These are phyloP conservation scores for Cichlasoma orientale DNA, from an alignment of 2,797 vertebrate genomes.

Conservation along the genomic window DNA sequence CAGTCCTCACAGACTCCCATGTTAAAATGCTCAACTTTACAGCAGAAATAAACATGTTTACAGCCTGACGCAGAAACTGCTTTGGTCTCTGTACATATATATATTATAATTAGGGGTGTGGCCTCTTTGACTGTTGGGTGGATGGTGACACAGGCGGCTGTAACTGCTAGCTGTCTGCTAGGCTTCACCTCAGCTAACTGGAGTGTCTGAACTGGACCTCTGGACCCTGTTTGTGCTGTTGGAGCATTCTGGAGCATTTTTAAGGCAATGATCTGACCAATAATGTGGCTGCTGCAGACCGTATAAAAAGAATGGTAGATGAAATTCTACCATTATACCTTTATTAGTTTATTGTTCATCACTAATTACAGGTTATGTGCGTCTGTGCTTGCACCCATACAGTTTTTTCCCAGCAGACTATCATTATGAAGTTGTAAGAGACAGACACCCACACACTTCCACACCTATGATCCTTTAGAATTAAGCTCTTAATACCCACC, in stretches of 20 bases:
- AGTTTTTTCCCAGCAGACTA: not conserved
- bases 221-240: not conserved
- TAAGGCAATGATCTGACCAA: not conserved
- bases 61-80: no score
- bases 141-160: not conserved
- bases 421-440: not conserved
- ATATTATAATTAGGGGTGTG: not conserved
- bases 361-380: not conserved
- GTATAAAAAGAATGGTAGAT: no score
- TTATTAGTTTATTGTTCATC: not conserved
- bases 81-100: no score
- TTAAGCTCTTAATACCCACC: not conserved
- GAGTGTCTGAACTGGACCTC: no score
- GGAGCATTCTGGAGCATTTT: not conserved
- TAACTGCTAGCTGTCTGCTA: no score
- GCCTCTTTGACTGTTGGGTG: not conserved
- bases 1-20: no score
- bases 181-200: no score
- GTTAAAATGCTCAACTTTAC: no score
- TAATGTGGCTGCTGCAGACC: not conserved
- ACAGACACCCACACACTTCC: not conserved
- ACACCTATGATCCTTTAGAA: not conserved
- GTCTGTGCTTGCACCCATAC: not conserved
- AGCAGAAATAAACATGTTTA: no score
- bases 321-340: not conserved